Evolutionary conservation across 2,113 vertebrate species (phyloP), one percentile per base, ranked within the genome.

Genomic region (Epinephelus fuscoguttatus): DNA sequence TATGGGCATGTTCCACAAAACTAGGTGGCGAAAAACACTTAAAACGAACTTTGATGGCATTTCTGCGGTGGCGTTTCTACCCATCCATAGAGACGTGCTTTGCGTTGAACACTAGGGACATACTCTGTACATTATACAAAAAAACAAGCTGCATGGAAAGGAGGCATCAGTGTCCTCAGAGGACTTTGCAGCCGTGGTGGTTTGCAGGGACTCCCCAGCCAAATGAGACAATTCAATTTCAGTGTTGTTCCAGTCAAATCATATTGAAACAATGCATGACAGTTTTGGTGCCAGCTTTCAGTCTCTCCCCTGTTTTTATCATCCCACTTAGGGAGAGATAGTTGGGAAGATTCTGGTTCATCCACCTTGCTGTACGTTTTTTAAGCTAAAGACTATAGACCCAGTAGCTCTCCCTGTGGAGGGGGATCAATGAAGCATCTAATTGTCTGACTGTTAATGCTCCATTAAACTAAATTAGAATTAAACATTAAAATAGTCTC

Each of bases 361-460:
- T 64, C 25, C 62, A 62, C 74, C 49, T 52, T 50, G n/a, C 61
- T 74, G 19, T 30, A 47, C 6, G 2, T 40, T 59, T 37, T 80
- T 71, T 50, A 56, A 70, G 17, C 27, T 37, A 63, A 62, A 69
- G 42, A 50, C 11, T 42, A 27, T 25, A 55, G n/a, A 76, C 59
- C 47, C 61, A 27, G 23, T 73, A 70, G 74, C 66, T 70, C 19
- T 53, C 25, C 50, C 45, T 12, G 62, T 70, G 61, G 56, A 70
- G 42, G 30, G 13, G 19, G 45, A 64, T 84, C 84, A 80, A 21
- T 84, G 82, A 78, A 64, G 81, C 82, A 61, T 68, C 49, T 82
- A 87, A 89, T 90, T 84, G 75, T 82, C 71, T 73, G 27, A 56
- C 78, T 81, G 73, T 81, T 84, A 67, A 88, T 60, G 83, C 81